Evolutionary conservation across 1,140 invertebrate species (phyloP), one percentile per base, ranked within the genome.

Genomic region (Drosophila fuyamai): DNA sequence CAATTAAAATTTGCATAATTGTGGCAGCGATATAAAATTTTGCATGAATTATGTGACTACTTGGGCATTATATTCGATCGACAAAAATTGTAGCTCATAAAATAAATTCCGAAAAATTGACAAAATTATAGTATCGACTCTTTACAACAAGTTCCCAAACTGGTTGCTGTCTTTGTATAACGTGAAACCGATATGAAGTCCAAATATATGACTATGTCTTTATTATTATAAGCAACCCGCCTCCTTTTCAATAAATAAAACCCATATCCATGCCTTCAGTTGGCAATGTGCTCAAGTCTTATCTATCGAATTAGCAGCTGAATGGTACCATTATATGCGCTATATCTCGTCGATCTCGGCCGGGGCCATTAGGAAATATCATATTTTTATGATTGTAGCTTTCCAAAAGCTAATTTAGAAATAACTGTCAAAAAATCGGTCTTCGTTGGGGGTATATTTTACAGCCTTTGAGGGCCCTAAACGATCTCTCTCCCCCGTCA

Each of bases 1-100:
- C 84, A 89, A 89, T 89, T 89, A 89, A 89, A 89, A 89, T 89
- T 84, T 84, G 70, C 84, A 89, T 89, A 89, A 89, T 89, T 89
- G 84, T 75, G 47, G 81, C 84, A 78, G 80, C 76, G 55, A 84
- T 59, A 68, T 53, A 66, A 68, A 66, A 68, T 88, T 88, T 88
- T 89, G 84, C 81, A 89, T 89, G 84, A 89, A 81, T 89, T 89
- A 89, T 89, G 84, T 62, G 84, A 89, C 85, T 89, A 88, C 79
- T 88, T 88, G 83, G 83, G 83, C 83, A 90, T 84, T 89, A 89
- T 89, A 75, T 89, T 73, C 44, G 59, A 36, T 63, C 74, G 60
- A 73, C 58, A 75, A 81, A 76, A 79, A 83, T 83, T 88, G 61
- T 76, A 70, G 84, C 85, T 89, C 84, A 89, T 89, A 89, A 89